Conservation (phyloP, 2,888 invertebrate species). For the Gari tellinella region DNA sequence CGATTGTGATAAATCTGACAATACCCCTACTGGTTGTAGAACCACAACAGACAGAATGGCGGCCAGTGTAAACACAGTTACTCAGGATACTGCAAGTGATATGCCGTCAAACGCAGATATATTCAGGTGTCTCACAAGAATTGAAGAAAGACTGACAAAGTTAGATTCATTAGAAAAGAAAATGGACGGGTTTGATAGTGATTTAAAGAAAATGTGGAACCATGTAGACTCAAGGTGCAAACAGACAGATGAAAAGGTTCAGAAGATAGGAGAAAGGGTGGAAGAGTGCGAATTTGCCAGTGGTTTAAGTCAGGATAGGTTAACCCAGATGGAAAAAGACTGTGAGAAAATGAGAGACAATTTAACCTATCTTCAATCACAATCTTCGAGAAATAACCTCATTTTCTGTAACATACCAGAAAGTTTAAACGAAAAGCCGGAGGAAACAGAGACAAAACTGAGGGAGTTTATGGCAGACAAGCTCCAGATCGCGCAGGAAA, state of each 20-base stretch:
- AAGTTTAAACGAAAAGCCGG: constrained; percentile 2
- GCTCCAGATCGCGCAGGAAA: background rate
- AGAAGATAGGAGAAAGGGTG: background rate
- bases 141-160: no score
- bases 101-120: no score
- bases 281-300: background rate
- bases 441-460: constrained; percentile 4
- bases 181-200: no score
- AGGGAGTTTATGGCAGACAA: background rate
- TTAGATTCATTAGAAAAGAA: no score
- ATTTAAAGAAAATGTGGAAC: no score
- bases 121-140: no score
- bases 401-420: constrained; percentile 18
- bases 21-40: background rate
- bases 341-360: background rate
- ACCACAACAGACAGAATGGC: background rate
- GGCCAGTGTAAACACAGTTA: no score
- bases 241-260: background rate
- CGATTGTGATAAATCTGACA: background rate
- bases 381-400: background rate
- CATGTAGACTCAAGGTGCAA: background rate
- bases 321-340: background rate
- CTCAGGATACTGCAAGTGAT: no score
- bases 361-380: background rate
- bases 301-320: background rate